Base-by-base conservation (phyloP, 2,113 vertebrate species). In the Lonchura striata region DNA sequence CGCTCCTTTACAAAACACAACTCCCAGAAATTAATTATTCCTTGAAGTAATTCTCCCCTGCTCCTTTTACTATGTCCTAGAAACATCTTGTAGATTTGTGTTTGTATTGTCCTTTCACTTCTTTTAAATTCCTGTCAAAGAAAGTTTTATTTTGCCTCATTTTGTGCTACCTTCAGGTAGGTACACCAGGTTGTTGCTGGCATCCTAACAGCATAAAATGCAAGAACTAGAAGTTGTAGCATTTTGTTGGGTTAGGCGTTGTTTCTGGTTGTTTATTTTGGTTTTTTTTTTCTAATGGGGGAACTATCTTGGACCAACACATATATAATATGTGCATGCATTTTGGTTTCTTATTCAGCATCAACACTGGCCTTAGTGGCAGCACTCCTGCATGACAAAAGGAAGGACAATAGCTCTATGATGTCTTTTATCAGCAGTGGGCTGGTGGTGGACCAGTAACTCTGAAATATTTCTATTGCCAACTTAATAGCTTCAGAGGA, bases 261-360 rank as follows among this genome's bases (percentile, higher is more conserved):
- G 9, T 0, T 59, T 53, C 46, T 39, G 39, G 16, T 53, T 39
- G 13, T 4, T 24, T 46, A n/a, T n/a, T 57, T 33, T 17, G 22
- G 20, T 24, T n/a, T 31, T 8, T 3, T 4, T 4, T 16, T 24
- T 41, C 19, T 21, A 3, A 9, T 12, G 6, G 1, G 0, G 7
- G 49, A 79, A 11, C 6, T 19, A 1, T 23, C 21, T 61, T 50
- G 14, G 30, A 15, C 10, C 13, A 47, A 5, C 4, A 42, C 5
- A 42, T 6, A 30, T 4, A 7, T 2, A 44, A 28, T 2, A 31
- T 0, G 0, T 59, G 25, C 22, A 9, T 11, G 24, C 4, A 69
- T 25, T 41, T 53, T 80, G 14, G 3, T 49, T 88, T 56, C 71
- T 31, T 71, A 13, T 15, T 60, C 28, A 10, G 18, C 6, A 2